Evolutionary conservation across 2,797 vertebrate genomes (phyloP), one percentile per base, ranked within the genome.

Genomic region (Arrhamphus sclerolepis): DNA sequence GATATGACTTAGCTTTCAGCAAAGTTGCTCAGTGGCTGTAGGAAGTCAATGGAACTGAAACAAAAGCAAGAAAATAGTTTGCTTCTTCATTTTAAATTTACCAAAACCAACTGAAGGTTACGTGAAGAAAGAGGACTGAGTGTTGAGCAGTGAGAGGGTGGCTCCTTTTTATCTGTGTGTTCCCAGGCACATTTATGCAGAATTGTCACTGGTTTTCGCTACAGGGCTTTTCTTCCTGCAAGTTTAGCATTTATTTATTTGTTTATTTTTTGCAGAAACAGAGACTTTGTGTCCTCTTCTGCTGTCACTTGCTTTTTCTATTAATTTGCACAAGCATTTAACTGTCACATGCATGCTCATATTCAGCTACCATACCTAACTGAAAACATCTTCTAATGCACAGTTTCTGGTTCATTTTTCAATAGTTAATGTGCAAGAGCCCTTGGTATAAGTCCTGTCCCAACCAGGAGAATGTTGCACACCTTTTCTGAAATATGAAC

Each of bases 251-350:
- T 44, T 48, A 28, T 6, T 26, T 38, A 20, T 69, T n/a, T n/a
- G n/a, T n/a, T n/a, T n/a, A n/a, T n/a, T n/a, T n/a, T 64, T 38
- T 49, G 22, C 24, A 63, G 24, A 53, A 59, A 41, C 19, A 42
- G 24, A 44, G 31, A 43, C 26, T 52, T 3, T 34, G 3, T 38
- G 50, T 20, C 6, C 28, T 42, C 8, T 46, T 22, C 4, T 1
- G 0, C 7, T 6, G 39, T 34, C n/a, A 20, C 38, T 29, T 54
- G 26, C 17, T 46, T 47, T 28, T 29, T 22, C 21, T 13, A 46
- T 28, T 24, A 18, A 58, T 52, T 46, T 53, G 56, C 21, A 21
- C 47, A 57, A 14, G 19, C 10, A 52, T 40, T 7, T 58, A 40
- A 60, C 26, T 43, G 43, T 54, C 24, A 31, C 20, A 46, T 10